Conservation (phyloP, 2,113 vertebrate species). For the Antigone vipio region DNA sequence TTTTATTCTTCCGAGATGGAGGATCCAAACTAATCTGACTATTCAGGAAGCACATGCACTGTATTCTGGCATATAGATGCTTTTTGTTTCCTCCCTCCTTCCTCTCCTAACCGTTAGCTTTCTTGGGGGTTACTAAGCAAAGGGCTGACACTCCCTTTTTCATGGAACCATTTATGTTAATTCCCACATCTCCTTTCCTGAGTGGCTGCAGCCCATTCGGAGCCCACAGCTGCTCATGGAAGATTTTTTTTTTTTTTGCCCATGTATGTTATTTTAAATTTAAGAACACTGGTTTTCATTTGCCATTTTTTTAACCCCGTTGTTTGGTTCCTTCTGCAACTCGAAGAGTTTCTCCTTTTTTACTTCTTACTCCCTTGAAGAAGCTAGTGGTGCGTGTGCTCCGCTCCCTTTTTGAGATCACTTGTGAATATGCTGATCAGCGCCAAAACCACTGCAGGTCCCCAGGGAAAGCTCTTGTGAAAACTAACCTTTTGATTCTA, state of each 20-base stretch:
- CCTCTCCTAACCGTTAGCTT: not conserved
- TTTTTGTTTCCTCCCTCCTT: not conserved
- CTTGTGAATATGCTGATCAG: not conserved
- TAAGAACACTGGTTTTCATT: not conserved
- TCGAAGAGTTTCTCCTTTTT: not conserved
- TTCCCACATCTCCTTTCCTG: not conserved
- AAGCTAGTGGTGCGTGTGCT: not conserved
- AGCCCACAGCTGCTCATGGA: not conserved
- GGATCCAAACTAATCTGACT: not conserved
- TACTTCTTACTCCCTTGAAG: not conserved
- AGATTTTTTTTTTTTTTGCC: not conserved
- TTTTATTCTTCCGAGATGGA: not conserved
- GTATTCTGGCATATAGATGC: rapidly evolving
- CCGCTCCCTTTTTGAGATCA: not conserved
- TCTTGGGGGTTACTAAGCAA: not conserved
- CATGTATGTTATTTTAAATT: rapidly evolving
- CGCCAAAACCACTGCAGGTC: not conserved
- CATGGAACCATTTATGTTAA: not conserved
- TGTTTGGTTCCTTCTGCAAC: not conserved
- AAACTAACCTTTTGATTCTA: not conserved
- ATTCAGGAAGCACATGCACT: rapidly evolving
- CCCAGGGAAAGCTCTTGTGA: not conserved
- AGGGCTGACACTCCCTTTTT: not conserved
- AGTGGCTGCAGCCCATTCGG: not conserved
- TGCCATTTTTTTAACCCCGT: not conserved